These are phyloP conservation scores for Calyptomena viridis DNA, from an alignment of 2,113 vertebrate genomes.

Conservation along the genomic window DNA sequence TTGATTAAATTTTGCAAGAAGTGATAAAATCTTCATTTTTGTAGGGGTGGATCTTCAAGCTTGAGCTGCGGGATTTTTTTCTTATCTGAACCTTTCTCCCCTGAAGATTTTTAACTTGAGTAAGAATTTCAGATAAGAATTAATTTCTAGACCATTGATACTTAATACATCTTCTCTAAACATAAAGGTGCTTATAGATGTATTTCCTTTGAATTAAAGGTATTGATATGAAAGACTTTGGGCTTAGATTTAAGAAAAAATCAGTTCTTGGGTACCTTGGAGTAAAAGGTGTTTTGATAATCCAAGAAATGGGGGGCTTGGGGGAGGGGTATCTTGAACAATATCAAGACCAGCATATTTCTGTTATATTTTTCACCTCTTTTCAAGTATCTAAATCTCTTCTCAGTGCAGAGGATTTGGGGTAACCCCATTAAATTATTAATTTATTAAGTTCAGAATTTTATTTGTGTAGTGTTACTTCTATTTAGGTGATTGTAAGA, in stretches of 20 bases:
- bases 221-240: background rate
- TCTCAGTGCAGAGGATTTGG: background rate
- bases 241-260: background rate
- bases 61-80: accelerated
- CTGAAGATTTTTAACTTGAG: background rate
- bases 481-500: background rate
- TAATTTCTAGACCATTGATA: background rate
- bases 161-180: background rate
- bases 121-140: background rate
- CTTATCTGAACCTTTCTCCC: background rate
- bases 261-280: background rate
- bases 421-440: background rate
- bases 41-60: background rate
- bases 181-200: accelerated
- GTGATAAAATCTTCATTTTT: background rate
- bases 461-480: background rate
- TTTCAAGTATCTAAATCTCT: background rate
- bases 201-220: background rate
- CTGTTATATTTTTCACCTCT: background rate
- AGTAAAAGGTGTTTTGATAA: background rate
- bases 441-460: background rate
- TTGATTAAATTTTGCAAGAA: background rate
- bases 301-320: no score
- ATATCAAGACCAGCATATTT: background rate
- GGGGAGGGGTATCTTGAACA: background rate